Evolutionary conservation across 2,888 invertebrate species (phyloP).

Genomic region (Pristionchus mayeri): DNA sequence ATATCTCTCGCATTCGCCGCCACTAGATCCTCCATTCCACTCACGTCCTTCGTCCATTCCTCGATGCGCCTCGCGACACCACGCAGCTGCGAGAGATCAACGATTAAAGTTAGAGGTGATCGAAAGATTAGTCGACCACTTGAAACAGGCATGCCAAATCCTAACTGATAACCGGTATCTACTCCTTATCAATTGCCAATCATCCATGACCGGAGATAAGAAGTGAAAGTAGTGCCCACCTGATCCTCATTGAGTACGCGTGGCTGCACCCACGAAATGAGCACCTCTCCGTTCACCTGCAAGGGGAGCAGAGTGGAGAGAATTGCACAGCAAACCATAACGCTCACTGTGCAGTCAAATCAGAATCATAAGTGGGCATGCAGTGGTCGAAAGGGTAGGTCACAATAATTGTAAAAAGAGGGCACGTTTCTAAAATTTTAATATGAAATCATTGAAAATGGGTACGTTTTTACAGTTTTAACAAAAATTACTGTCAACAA

Average conservation of each 20-base stretch:
- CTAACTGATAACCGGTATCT: conserved; percentile 1
- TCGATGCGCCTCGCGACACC: conserved; percentile 85
- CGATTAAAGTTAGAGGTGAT: not conserved
- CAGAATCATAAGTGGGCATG: not conserved
- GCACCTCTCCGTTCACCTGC: conserved; percentile 82
- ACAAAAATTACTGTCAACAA: too few species aligned
- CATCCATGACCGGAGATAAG: not conserved
- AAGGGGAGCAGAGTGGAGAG: not conserved
- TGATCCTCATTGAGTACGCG: conserved; percentile 84
- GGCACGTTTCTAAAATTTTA: too few species aligned
- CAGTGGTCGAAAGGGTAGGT: not conserved
- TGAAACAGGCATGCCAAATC: not conserved
- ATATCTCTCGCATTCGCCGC: conserved; percentile 87
- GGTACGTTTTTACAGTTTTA: too few species aligned
- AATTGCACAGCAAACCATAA: not conserved
- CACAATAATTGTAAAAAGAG: too few species aligned
- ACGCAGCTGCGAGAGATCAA: conserved; percentile 80
- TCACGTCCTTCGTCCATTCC: conserved; percentile 85
- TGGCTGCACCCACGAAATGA: conserved; percentile 90
- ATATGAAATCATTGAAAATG: too few species aligned
- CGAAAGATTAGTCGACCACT: not conserved
- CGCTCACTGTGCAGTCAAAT: too few species aligned
- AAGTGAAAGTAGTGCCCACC: conserved; percentile 76
- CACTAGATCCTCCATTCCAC: conserved; percentile 84
- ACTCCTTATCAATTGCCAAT: not conserved